Conservation (phyloP, 1,140 invertebrate genomes). For the Vollenhovia emeryi region DNA sequence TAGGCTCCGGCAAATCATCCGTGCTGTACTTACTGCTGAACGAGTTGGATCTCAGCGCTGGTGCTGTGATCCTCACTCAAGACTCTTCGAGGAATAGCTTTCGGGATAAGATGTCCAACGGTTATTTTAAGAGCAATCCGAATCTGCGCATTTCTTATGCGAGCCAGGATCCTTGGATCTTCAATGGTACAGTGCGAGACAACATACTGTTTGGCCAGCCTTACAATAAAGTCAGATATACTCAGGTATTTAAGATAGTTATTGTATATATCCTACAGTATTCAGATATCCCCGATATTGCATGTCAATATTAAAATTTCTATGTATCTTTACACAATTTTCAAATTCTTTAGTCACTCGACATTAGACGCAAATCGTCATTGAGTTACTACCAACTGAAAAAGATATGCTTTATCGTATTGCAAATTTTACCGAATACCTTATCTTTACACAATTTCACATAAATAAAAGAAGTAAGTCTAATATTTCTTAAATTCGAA, state of each 20-base stretch:
- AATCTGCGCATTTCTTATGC: slow-evolving; percentile 90
- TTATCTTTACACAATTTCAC: too few species aligned
- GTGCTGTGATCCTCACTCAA: slow-evolving; percentile 87
- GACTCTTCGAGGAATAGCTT: accelerated
- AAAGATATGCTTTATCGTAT: too few species aligned
- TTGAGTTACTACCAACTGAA: background rate
- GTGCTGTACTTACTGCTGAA: slow-evolving; percentile 90
- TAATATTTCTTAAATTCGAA: background rate
- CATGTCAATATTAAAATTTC: background rate
- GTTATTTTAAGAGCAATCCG: slow-evolving; percentile 72
- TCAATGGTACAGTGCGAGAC: slow-evolving; percentile 71
- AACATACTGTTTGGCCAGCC: slow-evolving; percentile 84
- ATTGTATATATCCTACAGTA: background rate
- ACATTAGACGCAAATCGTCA: background rate
- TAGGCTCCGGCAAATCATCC: slow-evolving; percentile 93
- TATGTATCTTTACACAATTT: background rate
- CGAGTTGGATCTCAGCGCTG: slow-evolving; percentile 89
- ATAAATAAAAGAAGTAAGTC: too few species aligned
- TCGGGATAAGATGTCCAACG: background rate
- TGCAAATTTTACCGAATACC: too few species aligned
- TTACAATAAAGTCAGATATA: slow-evolving; percentile 89
- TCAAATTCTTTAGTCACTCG: too few species aligned
- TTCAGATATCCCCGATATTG: background rate
- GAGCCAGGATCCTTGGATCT: slow-evolving; percentile 91
- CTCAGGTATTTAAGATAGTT: slow-evolving; percentile 49